Evolutionary conservation across 2,888 invertebrate species (phyloP).

Genomic region (Gortyna flavago): DNA sequence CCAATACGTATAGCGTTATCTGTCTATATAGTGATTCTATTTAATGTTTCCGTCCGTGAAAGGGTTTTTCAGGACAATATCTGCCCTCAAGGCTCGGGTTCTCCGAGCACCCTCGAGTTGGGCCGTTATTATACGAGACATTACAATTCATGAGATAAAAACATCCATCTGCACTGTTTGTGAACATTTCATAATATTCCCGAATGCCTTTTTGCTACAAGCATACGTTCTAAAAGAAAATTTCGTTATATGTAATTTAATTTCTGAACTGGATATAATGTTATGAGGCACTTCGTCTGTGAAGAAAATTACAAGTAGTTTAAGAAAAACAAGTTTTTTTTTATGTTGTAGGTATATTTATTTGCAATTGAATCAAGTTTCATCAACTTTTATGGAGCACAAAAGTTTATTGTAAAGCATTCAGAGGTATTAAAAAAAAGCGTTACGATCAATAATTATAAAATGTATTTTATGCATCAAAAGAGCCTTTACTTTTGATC

Average conservation of each 20-base stretch:
- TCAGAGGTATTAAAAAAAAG: neutral
- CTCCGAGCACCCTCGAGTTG: conserved; percentile 52
- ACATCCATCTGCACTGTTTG: conserved; percentile 57
- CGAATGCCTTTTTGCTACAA: conserved; percentile 35
- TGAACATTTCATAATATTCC: conserved; percentile 56
- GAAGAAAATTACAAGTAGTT: neutral
- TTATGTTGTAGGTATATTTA: neutral
- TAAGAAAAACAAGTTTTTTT: neutral
- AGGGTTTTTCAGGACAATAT: conserved; percentile 68
- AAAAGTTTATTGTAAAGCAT: neutral
- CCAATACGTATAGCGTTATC: conserved; percentile 65
- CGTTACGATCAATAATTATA: neutral
- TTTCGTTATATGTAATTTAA: conserved; percentile 27
- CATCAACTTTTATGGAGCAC: neutral
- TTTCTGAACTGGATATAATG: conserved; percentile 18
- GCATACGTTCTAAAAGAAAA: conserved; percentile 17
- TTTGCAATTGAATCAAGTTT: conserved; percentile 6
- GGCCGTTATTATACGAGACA: conserved; percentile 68
- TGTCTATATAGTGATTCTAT: conserved; percentile 66
- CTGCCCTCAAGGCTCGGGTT: conserved; percentile 57
- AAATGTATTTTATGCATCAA: neutral
- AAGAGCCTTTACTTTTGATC: neutral
- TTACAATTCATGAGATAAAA: conserved; percentile 76
- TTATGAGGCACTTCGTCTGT: neutral
- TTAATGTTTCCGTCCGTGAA: conserved; percentile 73